A percentile compares a stretch with the other conserved stretches of the same genome.
Evolutionary conservation across 2,113 vertebrate genomes (phyloP).

Genomic region (Carollia perspicillata): DNA sequence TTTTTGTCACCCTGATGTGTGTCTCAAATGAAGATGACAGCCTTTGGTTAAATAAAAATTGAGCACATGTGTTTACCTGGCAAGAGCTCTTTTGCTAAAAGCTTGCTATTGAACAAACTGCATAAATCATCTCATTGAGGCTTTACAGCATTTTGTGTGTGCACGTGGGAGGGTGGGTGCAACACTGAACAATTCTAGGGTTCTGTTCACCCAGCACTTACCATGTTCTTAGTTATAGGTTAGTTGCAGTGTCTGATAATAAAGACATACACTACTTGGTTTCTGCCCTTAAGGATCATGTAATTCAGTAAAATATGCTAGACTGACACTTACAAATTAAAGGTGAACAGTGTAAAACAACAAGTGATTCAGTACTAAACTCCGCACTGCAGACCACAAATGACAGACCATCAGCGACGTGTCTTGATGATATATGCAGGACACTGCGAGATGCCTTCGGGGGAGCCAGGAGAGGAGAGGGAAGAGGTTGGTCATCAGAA

Average conservation of each 20-base stretch:
- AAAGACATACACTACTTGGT: not conserved
- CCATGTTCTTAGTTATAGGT: not conserved
- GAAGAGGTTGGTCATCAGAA: not conserved
- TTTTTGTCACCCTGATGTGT: not conserved
- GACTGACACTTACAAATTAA: not conserved
- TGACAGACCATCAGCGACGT: not conserved
- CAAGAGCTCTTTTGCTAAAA: not conserved
- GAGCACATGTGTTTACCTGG: not conserved
- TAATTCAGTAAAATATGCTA: not conserved
- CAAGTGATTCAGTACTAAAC: not conserved
- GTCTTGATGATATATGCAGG: not conserved
- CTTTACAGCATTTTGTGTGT: not conserved
- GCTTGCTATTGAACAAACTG: not conserved
- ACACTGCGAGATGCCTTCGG: not conserved
- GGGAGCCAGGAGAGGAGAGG: not conserved
- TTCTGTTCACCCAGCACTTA: not conserved
- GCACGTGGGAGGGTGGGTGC: not conserved
- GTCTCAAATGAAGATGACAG: not conserved
- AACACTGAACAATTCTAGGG: not conserved
- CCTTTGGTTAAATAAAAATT: not conserved
- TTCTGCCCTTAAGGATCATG: slow-evolving; percentile 18
- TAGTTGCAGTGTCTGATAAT: not conserved
- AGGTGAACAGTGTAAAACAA: not conserved
- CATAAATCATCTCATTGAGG: not conserved
- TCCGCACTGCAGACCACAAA: not conserved